phyloP scores from a whole-genome alignment of 2,888 invertebrate species.

The Spilarctia lutea region DNA sequence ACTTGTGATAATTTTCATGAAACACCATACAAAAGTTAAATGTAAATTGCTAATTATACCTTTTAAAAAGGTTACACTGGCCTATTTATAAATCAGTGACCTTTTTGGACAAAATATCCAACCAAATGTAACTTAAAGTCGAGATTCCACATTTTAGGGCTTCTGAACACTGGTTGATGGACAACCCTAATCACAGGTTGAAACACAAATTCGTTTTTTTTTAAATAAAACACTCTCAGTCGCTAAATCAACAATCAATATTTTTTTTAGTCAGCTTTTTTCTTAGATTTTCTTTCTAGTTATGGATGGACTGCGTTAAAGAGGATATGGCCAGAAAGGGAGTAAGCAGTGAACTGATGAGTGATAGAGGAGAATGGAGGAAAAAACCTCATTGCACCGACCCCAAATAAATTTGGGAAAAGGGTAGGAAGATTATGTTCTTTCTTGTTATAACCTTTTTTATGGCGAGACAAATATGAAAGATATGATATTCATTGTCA shows the following conservation, averaged over 20 bases:
- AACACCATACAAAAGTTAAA: background rate
- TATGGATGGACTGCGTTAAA: too few relatives aligned
- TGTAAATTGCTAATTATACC: background rate
- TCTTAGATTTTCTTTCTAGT: too few relatives aligned
- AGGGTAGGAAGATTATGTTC: too few relatives aligned
- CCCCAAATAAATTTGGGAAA: too few relatives aligned
- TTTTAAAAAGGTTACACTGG: background rate
- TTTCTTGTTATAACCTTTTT: background rate
- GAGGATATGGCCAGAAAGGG: too few relatives aligned
- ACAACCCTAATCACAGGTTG: background rate
- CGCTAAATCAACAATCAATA: background rate
- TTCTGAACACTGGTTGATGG: background rate
- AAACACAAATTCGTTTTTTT: background rate
- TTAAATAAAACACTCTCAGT: background rate
- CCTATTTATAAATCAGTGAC: background rate
- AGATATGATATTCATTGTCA: too few relatives aligned
- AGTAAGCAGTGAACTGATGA: too few relatives aligned
- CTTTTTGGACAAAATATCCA: background rate
- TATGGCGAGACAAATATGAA: background rate
- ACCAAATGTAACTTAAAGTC: background rate
- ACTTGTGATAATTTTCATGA: background rate
- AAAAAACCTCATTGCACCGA: too few relatives aligned
- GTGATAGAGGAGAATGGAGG: too few relatives aligned
- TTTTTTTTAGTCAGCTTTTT: background rate
- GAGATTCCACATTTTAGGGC: background rate